phyloP scores from a whole-genome alignment of 2,113 vertebrate species.

The Campylomormyrus numenius region DNA sequence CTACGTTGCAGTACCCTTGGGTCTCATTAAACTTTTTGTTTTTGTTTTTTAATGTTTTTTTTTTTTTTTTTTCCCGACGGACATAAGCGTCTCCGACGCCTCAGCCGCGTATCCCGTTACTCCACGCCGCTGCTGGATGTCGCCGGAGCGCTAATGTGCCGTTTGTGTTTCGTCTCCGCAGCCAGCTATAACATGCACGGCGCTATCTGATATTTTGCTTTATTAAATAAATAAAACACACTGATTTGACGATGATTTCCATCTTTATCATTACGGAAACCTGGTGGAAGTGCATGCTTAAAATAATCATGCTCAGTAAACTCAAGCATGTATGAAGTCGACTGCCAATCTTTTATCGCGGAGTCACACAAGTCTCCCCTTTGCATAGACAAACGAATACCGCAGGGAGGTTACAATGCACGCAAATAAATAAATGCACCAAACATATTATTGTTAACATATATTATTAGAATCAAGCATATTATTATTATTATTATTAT shows the following conservation, averaged over 20 bases:
- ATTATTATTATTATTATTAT: background rate
- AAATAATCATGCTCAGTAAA: background rate
- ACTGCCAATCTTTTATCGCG: background rate
- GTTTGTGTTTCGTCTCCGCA: background rate
- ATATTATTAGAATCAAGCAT: background rate
- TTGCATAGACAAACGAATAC: background rate
- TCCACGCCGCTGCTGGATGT: background rate
- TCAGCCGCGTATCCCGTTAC: background rate
- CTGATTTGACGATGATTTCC: background rate
- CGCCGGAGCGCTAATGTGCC: background rate
- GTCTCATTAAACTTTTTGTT: background rate
- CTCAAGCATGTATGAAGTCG: background rate
- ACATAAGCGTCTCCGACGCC: background rate
- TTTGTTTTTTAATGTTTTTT: background rate
- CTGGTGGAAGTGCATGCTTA: background rate
- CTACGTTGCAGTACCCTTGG: background rate
- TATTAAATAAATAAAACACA: background rate
- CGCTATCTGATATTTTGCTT: background rate
- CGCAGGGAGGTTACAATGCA: background rate
- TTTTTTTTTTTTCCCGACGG: background rate
- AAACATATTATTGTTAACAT: background rate
- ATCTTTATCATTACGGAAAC: background rate
- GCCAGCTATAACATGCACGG: background rate
- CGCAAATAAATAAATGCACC: background rate
- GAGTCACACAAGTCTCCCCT: background rate